Base-by-base conservation (phyloP, 2,113 vertebrate species). In the Gulo gulo region DNA sequence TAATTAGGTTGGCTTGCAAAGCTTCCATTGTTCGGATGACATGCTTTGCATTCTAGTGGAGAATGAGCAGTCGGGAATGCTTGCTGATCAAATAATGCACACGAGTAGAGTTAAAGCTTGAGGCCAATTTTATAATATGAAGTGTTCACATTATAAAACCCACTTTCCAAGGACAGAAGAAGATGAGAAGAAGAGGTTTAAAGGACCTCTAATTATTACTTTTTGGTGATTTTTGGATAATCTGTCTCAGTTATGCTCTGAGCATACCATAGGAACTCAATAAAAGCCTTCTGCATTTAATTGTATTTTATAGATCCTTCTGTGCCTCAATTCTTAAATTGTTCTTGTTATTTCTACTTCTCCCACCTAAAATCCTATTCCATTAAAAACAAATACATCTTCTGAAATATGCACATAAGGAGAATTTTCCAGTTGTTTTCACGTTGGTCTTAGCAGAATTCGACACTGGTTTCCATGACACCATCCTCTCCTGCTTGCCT, bases 391-490 rank as follows among this genome's bases (percentile, higher is more conserved):
- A 89, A 86, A 87, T 61, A 9, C 24, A 78, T 71, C 69, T 78
- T 95, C 79, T 6, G 82, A 82, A 88, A 71, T 55, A 85, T 45
- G 52, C 55, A 63, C 12, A 12, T 26, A 45, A 45, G 7, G 63
- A 91, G 16, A 2, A 76, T 87, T 57, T 93, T 71, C 2, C 24
- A 81, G 39, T 86, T 89, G 67, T 92, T 95, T 97, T 92, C 29
- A 29, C 39, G 45, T 81, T 85, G 47, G 36, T 82, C 50, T 85
- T 20, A 1, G 59, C 73, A 67, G 59, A 45, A 10, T 65, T 61
- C 21, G 93, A 95, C 23, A 78, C 36, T 79, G 88, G 91, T 95
- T 96, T 90, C 85, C 81, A 76, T 76, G 93, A 80, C 36, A 95
- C 50, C 31, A 34, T 21, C 52, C n/a, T 71, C 69, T 79, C 55